Evolutionary conservation across 2,888 invertebrate species (phyloP).

Genomic region (Syrista parreyssii): DNA sequence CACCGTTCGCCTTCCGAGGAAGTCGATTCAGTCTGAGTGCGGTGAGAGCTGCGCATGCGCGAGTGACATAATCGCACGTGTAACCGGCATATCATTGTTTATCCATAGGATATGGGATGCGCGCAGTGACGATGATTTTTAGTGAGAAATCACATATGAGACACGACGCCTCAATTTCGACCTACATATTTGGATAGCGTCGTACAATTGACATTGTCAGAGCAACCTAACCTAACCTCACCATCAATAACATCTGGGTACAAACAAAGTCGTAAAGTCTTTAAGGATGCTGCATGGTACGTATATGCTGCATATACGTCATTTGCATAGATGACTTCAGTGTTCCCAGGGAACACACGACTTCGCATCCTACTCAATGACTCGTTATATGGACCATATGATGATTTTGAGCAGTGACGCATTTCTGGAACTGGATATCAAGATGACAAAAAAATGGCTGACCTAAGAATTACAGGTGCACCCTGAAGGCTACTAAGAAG

Average conservation of each 20-base stretch:
- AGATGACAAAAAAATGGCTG: neutral
- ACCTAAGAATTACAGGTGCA: neutral
- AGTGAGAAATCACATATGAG: neutral
- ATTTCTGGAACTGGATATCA: neutral
- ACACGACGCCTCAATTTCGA: neutral
- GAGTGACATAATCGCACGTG: conserved; percentile 13
- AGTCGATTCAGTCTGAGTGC: conserved; percentile 21
- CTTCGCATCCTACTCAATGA: neutral
- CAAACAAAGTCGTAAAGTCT: neutral
- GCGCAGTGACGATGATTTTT: neutral
- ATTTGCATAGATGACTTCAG: neutral
- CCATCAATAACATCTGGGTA: neutral
- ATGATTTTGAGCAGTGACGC: neutral
- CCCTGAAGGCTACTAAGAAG: too few species aligned
- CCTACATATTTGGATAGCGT: neutral
- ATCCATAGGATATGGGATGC: conserved; percentile 25
- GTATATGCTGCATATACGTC: neutral
- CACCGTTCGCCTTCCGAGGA: conserved; percentile 36
- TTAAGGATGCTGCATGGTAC: neutral
- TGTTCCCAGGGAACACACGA: neutral
- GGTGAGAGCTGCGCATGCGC: neutral
- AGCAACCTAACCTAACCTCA: neutral
- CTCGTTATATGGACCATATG: neutral
- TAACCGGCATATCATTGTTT: conserved; percentile 33
- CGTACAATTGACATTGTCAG: neutral